A percentile compares a stretch with the other conserved stretches of the same genome.
phyloP scores from a whole-genome alignment of 2,888 invertebrate species.

The Agrypnus murinus region DNA sequence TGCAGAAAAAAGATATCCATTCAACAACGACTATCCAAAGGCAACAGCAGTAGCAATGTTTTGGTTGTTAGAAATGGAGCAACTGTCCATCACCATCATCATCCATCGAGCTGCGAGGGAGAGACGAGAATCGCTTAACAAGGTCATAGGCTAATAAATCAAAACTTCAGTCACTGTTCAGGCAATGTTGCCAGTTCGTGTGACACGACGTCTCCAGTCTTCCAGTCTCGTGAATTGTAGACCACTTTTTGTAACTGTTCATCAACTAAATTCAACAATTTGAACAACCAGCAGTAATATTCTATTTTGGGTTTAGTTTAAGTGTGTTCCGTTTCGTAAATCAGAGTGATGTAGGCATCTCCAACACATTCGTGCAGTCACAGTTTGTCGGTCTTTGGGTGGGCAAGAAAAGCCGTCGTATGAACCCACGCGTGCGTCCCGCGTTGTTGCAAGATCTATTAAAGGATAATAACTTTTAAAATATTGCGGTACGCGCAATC shows the following conservation, averaged over 20 bases:
- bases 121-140: slow-evolving; percentile 50
- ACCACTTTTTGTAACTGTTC: slow-evolving; percentile 45
- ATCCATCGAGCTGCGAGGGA: slow-evolving; percentile 45
- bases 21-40: too few relatives aligned
- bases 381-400: slow-evolving; percentile 34
- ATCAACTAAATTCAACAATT: slow-evolving; percentile 35
- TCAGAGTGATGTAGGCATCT: slow-evolving; percentile 44
- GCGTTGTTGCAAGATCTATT: slow-evolving; percentile 40
- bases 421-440: slow-evolving; percentile 40
- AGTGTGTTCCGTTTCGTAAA: slow-evolving; percentile 46
- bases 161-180: slow-evolving; percentile 49
- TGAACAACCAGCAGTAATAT: slow-evolving; percentile 37
- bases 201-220: slow-evolving; percentile 38
- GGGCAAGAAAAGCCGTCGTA: slow-evolving; percentile 35
- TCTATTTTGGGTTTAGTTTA: slow-evolving; percentile 45
- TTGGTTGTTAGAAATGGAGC: slow-evolving; percentile 42
- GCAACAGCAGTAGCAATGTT: slow-evolving; percentile 36
- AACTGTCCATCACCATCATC: slow-evolving; percentile 44
- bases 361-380: slow-evolving; percentile 2
- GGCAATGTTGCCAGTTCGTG: slow-evolving; percentile 44
- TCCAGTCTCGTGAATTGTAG: slow-evolving; percentile 38
- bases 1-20: slow-evolving; percentile 13
- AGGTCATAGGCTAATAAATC: slow-evolving; percentile 56
- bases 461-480: slow-evolving; percentile 48
- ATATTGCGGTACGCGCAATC: slow-evolving; percentile 47